phyloP scores from a whole-genome alignment of 1,140 invertebrate genomes.

The Nebria ingens region DNA sequence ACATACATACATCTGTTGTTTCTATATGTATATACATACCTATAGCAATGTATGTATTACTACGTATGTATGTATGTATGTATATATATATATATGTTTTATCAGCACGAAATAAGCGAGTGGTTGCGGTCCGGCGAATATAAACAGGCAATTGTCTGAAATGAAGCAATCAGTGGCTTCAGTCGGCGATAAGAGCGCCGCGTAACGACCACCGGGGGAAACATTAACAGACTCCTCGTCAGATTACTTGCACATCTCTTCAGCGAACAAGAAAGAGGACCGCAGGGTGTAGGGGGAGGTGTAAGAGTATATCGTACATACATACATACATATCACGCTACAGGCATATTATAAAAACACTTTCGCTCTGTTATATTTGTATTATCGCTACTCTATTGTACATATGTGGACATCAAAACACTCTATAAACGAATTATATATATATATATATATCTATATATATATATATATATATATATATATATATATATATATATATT shows the following conservation, averaged over 20 bases:
- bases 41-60: not conserved
- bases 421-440: too few relatives aligned
- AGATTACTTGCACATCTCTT: conserved; percentile 35
- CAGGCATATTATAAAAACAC: too few relatives aligned
- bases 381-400: too few relatives aligned
- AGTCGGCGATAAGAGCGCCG: conserved; percentile 35
- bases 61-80: conserved; percentile 8
- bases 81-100: conserved; percentile 15
- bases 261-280: conserved; percentile 16
- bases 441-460: too few relatives aligned
- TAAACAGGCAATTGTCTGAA: conserved; percentile 38
- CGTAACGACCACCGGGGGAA: conserved; percentile 35
- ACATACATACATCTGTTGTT: not conserved
- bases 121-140: conserved; percentile 34
- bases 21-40: not conserved
- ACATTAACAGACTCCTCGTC: conserved; percentile 38
- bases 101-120: conserved; percentile 23
- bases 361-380: too few relatives aligned
- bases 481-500: too few relatives aligned
- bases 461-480: too few relatives aligned
- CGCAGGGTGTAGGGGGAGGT: too few relatives aligned
- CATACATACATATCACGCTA: conserved; percentile 3
- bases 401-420: too few relatives aligned
- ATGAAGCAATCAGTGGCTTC: conserved; percentile 38
- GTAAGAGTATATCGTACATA: not conserved